Conservation (phyloP, 2,888 invertebrate genomes). For the Alviniconcha strummeri region DNA sequence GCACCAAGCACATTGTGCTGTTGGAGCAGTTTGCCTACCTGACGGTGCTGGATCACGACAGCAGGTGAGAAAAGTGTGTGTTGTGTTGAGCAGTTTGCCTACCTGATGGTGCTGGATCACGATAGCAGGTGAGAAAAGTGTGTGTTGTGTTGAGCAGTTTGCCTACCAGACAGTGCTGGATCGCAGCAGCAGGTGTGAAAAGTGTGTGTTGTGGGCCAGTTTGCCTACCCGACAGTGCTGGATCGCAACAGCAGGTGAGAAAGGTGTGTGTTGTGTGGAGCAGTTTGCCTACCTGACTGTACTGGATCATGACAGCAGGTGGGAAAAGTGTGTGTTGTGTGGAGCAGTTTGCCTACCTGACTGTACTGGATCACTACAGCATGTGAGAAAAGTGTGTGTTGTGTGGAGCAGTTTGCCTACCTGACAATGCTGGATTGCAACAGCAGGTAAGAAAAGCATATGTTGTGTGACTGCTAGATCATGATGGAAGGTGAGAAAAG, state of each 20-base stretch:
- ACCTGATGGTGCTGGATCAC: slow-evolving; percentile 52
- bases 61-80: slow-evolving; percentile 47
- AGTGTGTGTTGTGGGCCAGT: slow-evolving; percentile 25
- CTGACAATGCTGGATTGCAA: slow-evolving; percentile 52
- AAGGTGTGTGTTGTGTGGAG: slow-evolving; percentile 49
- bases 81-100: slow-evolving; percentile 66
- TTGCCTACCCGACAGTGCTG: too few species aligned
- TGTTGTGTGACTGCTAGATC: slow-evolving; percentile 44
- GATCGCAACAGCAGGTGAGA: too few species aligned
- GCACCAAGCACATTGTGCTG: slow-evolving; percentile 51
- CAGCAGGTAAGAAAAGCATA: slow-evolving; percentile 48
- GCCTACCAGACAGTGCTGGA: slow-evolving; percentile 56
- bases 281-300: slow-evolving; percentile 64
- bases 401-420: slow-evolving; percentile 69
- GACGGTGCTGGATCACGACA: slow-evolving; percentile 51
- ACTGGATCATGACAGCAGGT: slow-evolving; percentile 58
- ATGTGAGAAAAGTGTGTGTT: slow-evolving; percentile 52
- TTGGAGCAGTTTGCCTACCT: slow-evolving; percentile 70
- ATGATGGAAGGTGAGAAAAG: slow-evolving; percentile 51
- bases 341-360: slow-evolving; percentile 68
- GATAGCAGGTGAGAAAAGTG: slow-evolving; percentile 50
- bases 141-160: slow-evolving; percentile 63
- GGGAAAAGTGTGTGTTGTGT: slow-evolving; percentile 1
- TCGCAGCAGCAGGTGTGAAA: slow-evolving; percentile 51
- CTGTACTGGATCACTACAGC: slow-evolving; percentile 49